Evolutionary conservation across 2,797 vertebrate genomes (phyloP).

Genomic region (Peromyscus nudipes): DNA sequence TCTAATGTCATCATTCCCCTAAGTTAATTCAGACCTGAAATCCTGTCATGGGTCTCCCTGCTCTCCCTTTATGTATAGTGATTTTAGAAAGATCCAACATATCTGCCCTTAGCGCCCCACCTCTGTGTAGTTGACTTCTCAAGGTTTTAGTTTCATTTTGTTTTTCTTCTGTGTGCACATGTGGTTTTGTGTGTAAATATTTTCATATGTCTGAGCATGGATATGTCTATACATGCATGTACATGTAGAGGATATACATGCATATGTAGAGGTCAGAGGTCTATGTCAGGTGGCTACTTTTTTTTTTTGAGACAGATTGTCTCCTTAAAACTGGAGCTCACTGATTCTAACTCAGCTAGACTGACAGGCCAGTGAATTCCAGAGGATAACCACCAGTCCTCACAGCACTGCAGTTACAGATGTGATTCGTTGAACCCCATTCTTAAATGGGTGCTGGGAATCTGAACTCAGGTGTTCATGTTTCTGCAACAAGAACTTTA

Average conservation of each 20-base stretch:
- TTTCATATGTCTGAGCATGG: background rate
- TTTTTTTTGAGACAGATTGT: background rate
- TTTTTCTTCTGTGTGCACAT: background rate
- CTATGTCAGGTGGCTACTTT: background rate
- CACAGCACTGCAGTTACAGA: background rate
- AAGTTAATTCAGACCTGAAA: background rate
- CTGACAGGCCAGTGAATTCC: no score
- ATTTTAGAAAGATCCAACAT: background rate
- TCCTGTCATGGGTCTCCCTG: fast-evolving
- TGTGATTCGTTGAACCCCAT: fast-evolving
- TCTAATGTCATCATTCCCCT: background rate
- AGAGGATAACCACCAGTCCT: background rate
- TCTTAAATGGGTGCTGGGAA: background rate
- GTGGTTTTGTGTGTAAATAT: background rate
- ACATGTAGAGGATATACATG: background rate
- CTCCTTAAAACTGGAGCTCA: background rate
- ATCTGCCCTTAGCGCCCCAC: background rate
- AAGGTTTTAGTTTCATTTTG: background rate
- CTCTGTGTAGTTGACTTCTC: background rate
- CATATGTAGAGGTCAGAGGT: background rate
- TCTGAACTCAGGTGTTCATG: background rate
- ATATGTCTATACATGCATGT: no score
- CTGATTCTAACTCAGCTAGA: background rate
- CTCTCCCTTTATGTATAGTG: background rate
- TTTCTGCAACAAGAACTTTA: background rate